Percentiles rank a stretch among this genome's conserved stretches.
Conservation (phyloP, 1,140 invertebrate genomes). For the Diplogasteroides magnus region DNA sequence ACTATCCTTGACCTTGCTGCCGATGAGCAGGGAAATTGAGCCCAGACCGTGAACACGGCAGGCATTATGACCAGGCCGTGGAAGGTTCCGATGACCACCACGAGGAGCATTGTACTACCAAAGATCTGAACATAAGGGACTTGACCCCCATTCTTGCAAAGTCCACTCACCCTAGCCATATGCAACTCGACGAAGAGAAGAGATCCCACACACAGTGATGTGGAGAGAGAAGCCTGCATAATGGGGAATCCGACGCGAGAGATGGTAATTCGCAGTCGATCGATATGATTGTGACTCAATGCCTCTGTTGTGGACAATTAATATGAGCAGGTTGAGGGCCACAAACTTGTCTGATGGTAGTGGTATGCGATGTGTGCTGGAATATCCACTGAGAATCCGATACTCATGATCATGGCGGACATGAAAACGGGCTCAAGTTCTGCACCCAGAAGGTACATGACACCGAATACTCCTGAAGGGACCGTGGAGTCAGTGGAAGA, state of each 20-base stretch:
- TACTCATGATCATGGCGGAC: constrained; percentile 58
- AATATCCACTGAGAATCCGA: constrained; percentile 59
- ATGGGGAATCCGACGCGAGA: constrained; percentile 85
- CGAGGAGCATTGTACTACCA: too few relatives aligned
- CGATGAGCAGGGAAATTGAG: too few relatives aligned
- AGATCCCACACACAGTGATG: constrained; percentile 80
- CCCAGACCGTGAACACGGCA: too few relatives aligned
- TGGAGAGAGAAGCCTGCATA: constrained; percentile 81
- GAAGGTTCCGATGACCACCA: too few relatives aligned
- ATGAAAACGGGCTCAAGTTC: constrained; percentile 58
- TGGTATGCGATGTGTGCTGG: constrained; percentile 58
- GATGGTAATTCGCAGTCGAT: constrained; percentile 20
- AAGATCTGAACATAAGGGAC: too few relatives aligned
- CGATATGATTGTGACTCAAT: constrained; percentile 1
- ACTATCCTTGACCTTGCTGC: too few relatives aligned
- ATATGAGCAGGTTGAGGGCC: too few relatives aligned
- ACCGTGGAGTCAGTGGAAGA: too few relatives aligned
- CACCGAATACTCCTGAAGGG: constrained; percentile 58
- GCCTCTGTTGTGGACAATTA: background rate
- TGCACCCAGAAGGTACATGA: constrained; percentile 56
- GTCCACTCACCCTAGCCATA: too few relatives aligned
- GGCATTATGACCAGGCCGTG: too few relatives aligned
- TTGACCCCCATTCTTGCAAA: too few relatives aligned
- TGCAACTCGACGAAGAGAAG: constrained; percentile 82
- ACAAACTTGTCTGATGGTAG: constrained; percentile 59